Evolutionary conservation across 2,888 invertebrate species (phyloP), one percentile per base, ranked within the genome.

Genomic region (Drosophila lutescens): DNA sequence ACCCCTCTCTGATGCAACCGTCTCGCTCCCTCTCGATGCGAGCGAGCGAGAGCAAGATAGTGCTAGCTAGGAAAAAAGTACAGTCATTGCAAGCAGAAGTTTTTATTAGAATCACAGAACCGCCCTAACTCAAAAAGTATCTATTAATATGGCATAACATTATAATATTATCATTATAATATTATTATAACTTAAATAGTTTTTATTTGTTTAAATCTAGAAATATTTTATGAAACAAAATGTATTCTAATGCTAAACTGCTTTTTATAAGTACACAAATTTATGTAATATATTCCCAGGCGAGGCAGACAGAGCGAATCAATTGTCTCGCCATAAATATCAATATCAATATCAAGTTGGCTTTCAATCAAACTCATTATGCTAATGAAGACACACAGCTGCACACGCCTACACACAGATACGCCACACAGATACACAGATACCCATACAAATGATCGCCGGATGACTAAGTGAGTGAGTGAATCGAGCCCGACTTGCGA

Each of bases 311-410:
- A 40, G 59, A 41, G 51, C 55, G 58, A 73, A 74, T 74, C 72
- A 60, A 56, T 70, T 69, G 55, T 13, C 53, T 61, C 15, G 46
- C 56, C 62, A 66, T 66, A 66, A 66, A 66, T 67, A 78, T 76
- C 74, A 82, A 76, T 80, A 77, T 86, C 78, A 66, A 78, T 80
- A 77, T 86, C 78, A 68, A 75, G 60, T 78, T 68, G 78, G 72
- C 84, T 75, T 81, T 80, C 84, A 86, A 84, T 81, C 84, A 80
- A 70, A 49, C 83, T 83, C 83, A 83, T 83, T 86, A 83, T 80
- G 80, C 77, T 80, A 80, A 80, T 84, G 76, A 84, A 82, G 85
- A 82, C 76, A 84, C 72, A 80, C 74, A 73, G 62, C 73, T 76
- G 78, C 65, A 65, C 71, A 71, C 79, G 68, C 74, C 83, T 80